Evolutionary conservation across 2,113 vertebrate genomes (phyloP), one percentile per base, ranked within the genome.

Genomic region (Coturnix japonica): DNA sequence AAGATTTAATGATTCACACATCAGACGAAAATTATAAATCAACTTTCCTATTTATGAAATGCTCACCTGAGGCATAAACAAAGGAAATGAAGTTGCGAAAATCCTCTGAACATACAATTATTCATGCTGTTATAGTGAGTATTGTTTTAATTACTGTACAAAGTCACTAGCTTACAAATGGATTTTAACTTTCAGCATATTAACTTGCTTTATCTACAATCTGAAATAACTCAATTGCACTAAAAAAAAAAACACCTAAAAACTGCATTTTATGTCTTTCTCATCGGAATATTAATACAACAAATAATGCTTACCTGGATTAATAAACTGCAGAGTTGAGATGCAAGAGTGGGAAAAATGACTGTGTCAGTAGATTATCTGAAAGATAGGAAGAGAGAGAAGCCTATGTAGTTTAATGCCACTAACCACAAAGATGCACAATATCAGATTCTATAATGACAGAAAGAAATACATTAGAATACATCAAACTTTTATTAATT

Each of bases 11-110:
- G 87, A 95, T 93, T 97, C 83, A 93, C 85, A 81, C 57, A 75
- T 88, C 64, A 93, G 85, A 94, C 79, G 75, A 78, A 93, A 85
- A 73, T 82, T 85, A 91, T 81, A 96, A 90, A 95, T 95, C 92
- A 95, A 84, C 74, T 54, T 96, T 95, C n/a, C 49, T 91, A 75
- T 85, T 93, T 97, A 95, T 81, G 59, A 94, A 95, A 92, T 67
- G 37, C 79, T 93, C 92, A 96, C 73, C 87, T 91, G 84, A 96
- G 81, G 92, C 66, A 92, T 83, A 95, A 96, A 90, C 70, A 96
- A 94, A 49, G 60, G 53, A 90, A 85, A 85, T 41, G 94, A 95
- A 96, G 81, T 94, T 57, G 59, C 89, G 59, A 95, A 96, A 91
- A 91, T 85, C 71, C 37, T 80, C 94, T 85, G 89, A 95, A 78